phyloP scores from a whole-genome alignment of 2,888 invertebrate species.

The Buathra laborator region DNA sequence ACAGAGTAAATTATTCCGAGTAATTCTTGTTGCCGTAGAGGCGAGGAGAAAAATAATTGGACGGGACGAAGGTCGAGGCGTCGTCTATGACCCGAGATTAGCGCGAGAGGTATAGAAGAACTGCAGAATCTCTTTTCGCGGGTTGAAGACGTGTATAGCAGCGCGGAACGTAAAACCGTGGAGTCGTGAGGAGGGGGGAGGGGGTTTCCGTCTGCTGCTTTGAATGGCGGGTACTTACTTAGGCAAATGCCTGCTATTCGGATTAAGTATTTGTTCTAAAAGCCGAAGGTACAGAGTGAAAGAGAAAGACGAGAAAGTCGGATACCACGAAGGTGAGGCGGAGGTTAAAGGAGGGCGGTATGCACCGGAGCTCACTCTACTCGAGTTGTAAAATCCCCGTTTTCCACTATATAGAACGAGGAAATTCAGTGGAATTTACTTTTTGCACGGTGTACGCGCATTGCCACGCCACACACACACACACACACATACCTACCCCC shows the following conservation, averaged over 20 bases:
- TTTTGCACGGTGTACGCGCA: constrained; percentile 62
- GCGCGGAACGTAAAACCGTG: constrained; percentile 77
- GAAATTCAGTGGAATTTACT: constrained; percentile 80
- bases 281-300: constrained; percentile 76
- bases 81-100: constrained; percentile 19
- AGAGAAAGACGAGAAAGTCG: constrained; percentile 70
- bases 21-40: not conserved
- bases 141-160: constrained; percentile 17
- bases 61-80: constrained; percentile 16
- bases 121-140: constrained; percentile 9
- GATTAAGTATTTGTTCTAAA: constrained; percentile 85
- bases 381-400: constrained; percentile 77
- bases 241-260: constrained; percentile 83
- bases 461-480: constrained; percentile 6
- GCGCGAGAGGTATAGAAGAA: constrained; percentile 9
- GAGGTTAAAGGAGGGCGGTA: constrained; percentile 61
- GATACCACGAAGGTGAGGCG: constrained; percentile 62
- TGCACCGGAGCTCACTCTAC: constrained; percentile 42
- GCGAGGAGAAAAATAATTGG: constrained; percentile 23
- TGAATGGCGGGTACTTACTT: constrained; percentile 83
- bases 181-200: not conserved
- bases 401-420: constrained; percentile 73
- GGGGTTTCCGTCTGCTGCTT: constrained; percentile 71
- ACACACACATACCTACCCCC: constrained; percentile 21
- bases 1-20: not conserved